Conservation (phyloP, 2,113 vertebrate genomes). For the Argyrosomus japonicus region DNA sequence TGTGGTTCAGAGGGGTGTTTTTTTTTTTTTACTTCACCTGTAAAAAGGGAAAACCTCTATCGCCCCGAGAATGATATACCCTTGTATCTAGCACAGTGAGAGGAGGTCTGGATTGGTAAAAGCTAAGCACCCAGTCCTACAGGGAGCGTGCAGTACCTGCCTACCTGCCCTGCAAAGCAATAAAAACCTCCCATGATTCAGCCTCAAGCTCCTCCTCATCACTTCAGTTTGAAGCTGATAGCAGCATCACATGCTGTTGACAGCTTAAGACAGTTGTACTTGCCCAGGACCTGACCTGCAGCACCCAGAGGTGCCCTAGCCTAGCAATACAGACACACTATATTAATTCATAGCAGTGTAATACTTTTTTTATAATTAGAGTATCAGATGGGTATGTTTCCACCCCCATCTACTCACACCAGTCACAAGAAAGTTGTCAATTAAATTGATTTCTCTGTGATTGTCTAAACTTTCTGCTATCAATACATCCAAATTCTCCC, state of each 20-base stretch:
- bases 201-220: constrained; percentile 18
- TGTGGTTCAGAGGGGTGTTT: constrained; percentile 4
- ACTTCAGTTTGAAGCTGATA: not conserved
- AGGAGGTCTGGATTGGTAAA: constrained; percentile 1
- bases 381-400: not conserved
- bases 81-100: constrained; percentile 28
- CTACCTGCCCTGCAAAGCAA: constrained; percentile 62
- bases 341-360: not conserved
- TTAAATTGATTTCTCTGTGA: constrained; percentile 8
- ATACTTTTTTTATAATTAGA: not conserved
- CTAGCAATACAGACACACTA: constrained; percentile 48
- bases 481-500: not conserved
- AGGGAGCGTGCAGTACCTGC: constrained; percentile 14
- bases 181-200: constrained; percentile 45
- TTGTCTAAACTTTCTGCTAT: constrained; percentile 2
- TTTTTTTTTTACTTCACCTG: constrained; percentile 1
- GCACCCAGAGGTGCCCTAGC: constrained; percentile 4
- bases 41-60: constrained; percentile 29
- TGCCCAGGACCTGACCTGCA: not conserved
- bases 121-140: not conserved
- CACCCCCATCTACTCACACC: not conserved
- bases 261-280: not conserved
- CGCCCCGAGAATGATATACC: not conserved
- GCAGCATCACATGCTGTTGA: not conserved
- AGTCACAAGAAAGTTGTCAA: constrained; percentile 1